Evolutionary conservation across 2,113 vertebrate species (phyloP).

Genomic region (Ginglymostoma cirratum): DNA sequence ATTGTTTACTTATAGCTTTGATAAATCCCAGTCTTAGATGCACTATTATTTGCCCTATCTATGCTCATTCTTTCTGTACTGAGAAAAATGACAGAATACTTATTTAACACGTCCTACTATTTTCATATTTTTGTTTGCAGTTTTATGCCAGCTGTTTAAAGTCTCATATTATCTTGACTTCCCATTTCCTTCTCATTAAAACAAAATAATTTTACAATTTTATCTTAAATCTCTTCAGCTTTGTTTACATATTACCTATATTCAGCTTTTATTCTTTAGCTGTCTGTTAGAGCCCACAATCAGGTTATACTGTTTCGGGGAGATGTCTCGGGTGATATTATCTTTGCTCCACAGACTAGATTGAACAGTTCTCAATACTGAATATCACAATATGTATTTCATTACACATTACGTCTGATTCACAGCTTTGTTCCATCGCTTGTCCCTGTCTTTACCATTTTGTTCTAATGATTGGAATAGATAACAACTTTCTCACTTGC

Average conservation of each 20-base stretch:
- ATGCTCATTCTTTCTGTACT: neutral
- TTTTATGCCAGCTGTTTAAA: neutral
- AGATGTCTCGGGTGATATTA: neutral
- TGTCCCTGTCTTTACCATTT: neutral
- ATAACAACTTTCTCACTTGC: neutral
- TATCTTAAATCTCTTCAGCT: neutral
- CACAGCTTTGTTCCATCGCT: too few species aligned
- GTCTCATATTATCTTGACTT: neutral
- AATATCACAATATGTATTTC: neutral
- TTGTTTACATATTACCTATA: neutral
- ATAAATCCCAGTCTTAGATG: neutral
- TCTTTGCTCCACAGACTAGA: neutral
- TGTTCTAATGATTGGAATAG: neutral
- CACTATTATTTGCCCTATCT: neutral
- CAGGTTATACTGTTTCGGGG: neutral
- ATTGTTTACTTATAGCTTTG: neutral
- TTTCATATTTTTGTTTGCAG: neutral
- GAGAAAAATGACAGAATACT: neutral
- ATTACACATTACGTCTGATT: neutral
- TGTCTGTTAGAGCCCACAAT: neutral
- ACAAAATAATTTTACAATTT: too few species aligned
- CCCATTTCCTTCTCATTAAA: too few species aligned
- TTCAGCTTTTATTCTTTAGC: neutral
- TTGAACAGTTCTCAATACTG: neutral
- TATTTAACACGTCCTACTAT: neutral